Evolutionary conservation across 2,888 invertebrate species (phyloP).

Genomic region (Tridacna crocea): DNA sequence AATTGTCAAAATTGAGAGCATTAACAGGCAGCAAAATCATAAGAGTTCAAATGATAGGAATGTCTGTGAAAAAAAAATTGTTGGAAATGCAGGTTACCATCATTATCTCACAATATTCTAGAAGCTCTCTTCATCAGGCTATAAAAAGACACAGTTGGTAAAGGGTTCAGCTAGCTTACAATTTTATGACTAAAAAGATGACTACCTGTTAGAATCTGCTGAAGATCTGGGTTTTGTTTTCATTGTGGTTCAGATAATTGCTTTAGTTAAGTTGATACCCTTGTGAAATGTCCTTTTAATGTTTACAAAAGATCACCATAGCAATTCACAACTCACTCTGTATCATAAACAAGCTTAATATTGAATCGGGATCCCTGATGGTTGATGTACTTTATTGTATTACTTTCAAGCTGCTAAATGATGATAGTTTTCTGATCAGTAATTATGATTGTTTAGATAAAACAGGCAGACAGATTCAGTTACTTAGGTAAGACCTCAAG

Average conservation of each 20-base stretch:
- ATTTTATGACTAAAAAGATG: background rate
- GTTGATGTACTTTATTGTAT: background rate
- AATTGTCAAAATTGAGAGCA: no score
- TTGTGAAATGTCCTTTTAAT: constrained; percentile 17
- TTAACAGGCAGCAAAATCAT: no score
- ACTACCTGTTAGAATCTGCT: constrained; percentile 13
- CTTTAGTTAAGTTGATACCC: constrained; percentile 23
- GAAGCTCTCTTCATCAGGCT: background rate
- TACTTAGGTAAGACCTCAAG: background rate
- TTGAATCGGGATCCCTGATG: background rate
- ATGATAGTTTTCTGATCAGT: constrained; percentile 1
- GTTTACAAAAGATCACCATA: constrained; percentile 10
- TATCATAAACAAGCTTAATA: constrained; percentile 1
- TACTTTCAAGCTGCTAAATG: background rate
- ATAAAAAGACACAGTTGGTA: background rate
- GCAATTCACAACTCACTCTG: background rate
- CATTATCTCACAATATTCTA: background rate
- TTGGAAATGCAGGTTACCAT: background rate
- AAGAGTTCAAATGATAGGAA: no score
- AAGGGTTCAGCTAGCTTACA: background rate
- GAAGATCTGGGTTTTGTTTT: constrained; percentile 23
- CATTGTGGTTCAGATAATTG: constrained; percentile 21
- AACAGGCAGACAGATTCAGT: background rate
- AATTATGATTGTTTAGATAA: constrained; percentile 12
- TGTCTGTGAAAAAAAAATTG: background rate